Percentiles rank a stretch among this genome's conserved stretches.
Conservation (phyloP, 2,888 invertebrate genomes). For the Rutpela maculata region DNA sequence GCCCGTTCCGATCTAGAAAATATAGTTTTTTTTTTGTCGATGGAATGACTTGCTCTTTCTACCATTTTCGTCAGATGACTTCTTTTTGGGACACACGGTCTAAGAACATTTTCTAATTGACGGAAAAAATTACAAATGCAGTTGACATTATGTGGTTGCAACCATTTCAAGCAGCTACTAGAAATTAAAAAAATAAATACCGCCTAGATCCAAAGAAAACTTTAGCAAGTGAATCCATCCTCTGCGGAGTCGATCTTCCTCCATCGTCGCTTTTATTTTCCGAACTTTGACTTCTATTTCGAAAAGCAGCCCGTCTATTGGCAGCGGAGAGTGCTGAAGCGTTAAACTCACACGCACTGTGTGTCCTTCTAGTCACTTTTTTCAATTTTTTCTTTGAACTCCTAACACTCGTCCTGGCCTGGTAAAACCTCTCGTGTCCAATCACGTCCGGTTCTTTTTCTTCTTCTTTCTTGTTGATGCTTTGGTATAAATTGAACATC, state of each 20-base stretch:
- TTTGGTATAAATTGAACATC: constrained; percentile 88
- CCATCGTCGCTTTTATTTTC: constrained; percentile 79
- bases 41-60: too few species aligned
- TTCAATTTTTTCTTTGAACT: constrained; percentile 73
- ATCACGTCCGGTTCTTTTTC: constrained; percentile 80
- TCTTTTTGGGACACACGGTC: too few species aligned
- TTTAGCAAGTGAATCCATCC: constrained; percentile 86
- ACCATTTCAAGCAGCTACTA: not conserved
- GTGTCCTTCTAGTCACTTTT: constrained; percentile 78
- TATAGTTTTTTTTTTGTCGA: too few species aligned
- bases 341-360: constrained; percentile 82
- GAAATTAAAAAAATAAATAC: constrained; percentile 46
- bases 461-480: constrained; percentile 77
- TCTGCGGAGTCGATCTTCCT: constrained; percentile 75
- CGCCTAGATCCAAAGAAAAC: constrained; percentile 77
- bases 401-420: constrained; percentile 78
- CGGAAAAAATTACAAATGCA: too few species aligned
- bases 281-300: constrained; percentile 80
- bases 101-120: too few species aligned
- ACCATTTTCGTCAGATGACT: too few species aligned
- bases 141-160: too few species aligned
- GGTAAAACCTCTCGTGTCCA: constrained; percentile 88
- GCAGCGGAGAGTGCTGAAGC: constrained; percentile 80
- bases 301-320: constrained; percentile 78
- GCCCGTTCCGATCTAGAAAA: too few species aligned